Evolutionary conservation across 2,888 invertebrate species (phyloP), one percentile per base, ranked within the genome.

Genomic region (Congeria kusceri): DNA sequence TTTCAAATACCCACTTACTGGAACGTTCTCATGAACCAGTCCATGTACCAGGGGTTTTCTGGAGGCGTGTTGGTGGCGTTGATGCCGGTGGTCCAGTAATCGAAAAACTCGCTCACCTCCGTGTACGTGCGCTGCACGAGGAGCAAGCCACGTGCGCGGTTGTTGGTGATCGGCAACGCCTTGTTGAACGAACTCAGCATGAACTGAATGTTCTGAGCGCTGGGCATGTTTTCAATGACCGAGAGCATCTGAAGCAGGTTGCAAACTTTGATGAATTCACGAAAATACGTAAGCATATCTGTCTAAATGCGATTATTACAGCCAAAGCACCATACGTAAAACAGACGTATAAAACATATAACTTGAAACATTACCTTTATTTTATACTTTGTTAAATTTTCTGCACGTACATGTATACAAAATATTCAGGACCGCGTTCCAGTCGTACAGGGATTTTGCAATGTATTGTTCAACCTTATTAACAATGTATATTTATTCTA

Each of bases 1-100:
- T n/a, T n/a, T n/a, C n/a, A n/a, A n/a, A n/a, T n/a, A n/a, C n/a
- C 11, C 2, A 76, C 83, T 80, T 71, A 83, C 83, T 80, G 68
- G 62, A 83, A 83, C 0, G 57, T 82, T n/a, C 83, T 83, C 90
- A 91, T 91, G 77, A 88, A 92, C 92, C 92, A 92, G 57, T 92
- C 90, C 11, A 72, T 53, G 70, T 85, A 90, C 91, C 90, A 91
- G 0, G 92, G 91, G 70, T 91, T 90, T 11, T 89, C 87, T 2
- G 68, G 57, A 0, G 86, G 82, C 4, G 85, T 83, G 13, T 44
- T 80, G 25, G 62, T 85, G 56, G 83, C 76, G 27, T 86, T 69
- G 0, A 90, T 44, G 28, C 56, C 58, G 7, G 27, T 61, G 2
- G 80, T 79, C 78, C 89, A 91, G 69, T 91, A 88, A 59, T 85